These are phyloP conservation scores for Seira ritae DNA, from an alignment of 2,888 invertebrate genomes.

Conservation along the genomic window DNA sequence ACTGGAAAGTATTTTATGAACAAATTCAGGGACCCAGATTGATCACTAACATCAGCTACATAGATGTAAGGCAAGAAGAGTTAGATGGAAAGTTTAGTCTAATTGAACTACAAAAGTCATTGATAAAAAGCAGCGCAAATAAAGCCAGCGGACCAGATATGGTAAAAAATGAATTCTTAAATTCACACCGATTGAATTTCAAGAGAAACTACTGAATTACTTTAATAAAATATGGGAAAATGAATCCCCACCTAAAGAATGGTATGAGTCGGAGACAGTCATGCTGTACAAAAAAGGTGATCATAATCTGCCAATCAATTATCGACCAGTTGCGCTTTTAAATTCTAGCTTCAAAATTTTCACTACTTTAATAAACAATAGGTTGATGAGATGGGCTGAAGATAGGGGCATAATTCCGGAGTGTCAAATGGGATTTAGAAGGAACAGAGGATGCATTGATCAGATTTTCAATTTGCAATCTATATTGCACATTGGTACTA, in stretches of 20 bases:
- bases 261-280: conserved; percentile 24
- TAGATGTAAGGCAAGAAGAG: neutral
- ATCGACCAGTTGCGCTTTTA: conserved; percentile 44
- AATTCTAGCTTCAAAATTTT: conserved; percentile 42
- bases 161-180: neutral
- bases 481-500: conserved; percentile 42
- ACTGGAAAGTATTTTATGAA: neutral
- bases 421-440: conserved; percentile 71
- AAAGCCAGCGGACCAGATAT: neutral
- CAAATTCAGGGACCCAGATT: neutral
- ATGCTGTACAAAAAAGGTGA: conserved; percentile 52
- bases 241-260: conserved; percentile 19
- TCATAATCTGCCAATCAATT: conserved; percentile 24
- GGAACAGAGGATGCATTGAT: conserved; percentile 64
- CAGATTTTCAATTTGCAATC: conserved; percentile 68
- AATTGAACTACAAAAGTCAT: neutral
- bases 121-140: neutral
- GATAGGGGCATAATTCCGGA: conserved; percentile 63
- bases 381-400: conserved; percentile 63
- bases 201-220: neutral
- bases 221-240: conserved; percentile 25
- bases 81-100: neutral
- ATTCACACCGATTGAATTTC: neutral
- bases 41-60: neutral
- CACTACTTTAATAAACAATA: conserved; percentile 30